Evolutionary conservation across 1,140 invertebrate genomes (phyloP), one percentile per base, ranked within the genome.

Genomic region (Vanessa tameamea): DNA sequence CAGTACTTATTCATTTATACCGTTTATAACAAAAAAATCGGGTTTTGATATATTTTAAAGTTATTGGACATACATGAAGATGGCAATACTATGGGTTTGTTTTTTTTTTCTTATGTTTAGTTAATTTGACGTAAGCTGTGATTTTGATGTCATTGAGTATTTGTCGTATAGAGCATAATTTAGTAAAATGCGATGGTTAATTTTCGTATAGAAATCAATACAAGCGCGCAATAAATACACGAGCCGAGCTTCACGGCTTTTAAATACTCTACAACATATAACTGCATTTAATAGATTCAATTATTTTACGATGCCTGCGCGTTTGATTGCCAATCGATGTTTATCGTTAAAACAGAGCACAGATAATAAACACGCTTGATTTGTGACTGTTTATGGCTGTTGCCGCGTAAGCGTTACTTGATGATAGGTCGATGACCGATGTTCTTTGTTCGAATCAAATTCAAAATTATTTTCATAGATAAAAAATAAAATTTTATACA

Each of bases 291-390:
- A 61, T 6, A 23, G 23, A 37, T 37, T 61, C 31, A 61, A 61
- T 61, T 37, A 37, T 15, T 37, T 37, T 7, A 61, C 57, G 57
- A 31, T 37, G 57, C 14, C 15, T 14, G n/a, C 31, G 57, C 26
- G 14, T n/a, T 31, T 37, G 57, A 61, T 37, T 26, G 15, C 23
- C 57, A 61, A 61, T 61, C 57, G 57, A 61, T 61, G 57, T 61
- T 61, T 61, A 61, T 61, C 57, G 57, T 61, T 37, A 11, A 61
- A 57, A 57, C 55, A 57, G 55, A 26, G 55, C 57, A n/a, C 57
- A 61, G 57, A 61, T 61, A 61, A 61, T 61, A 61, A 61, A 61
- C 57, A 31, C 14, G 26, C 57, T 13, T 61, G 57, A 61, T 61
- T 61, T 61, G 57, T 61, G 57, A 23, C 57, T 61, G 57, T 61